A percentile compares a stretch with the other conserved stretches of the same genome.
phyloP scores from a whole-genome alignment of 2,888 invertebrate species.

The Lithosia quadra region DNA sequence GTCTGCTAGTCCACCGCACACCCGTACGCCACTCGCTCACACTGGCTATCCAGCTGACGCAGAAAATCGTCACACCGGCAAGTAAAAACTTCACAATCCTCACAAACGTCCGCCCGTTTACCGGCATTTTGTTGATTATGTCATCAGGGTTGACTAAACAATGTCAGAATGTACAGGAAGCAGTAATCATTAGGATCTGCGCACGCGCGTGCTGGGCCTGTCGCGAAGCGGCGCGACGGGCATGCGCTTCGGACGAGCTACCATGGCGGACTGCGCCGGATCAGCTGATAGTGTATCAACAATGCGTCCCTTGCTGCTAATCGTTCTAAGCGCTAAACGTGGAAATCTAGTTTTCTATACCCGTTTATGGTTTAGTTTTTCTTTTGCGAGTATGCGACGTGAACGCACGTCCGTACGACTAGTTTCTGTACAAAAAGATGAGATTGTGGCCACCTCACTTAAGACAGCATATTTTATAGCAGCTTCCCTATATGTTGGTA shows the following conservation, averaged over 20 bases:
- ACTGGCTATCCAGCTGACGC: constrained; percentile 80
- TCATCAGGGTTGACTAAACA: constrained; percentile 48
- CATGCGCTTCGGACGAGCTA: constrained; percentile 81
- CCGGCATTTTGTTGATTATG: constrained; percentile 63
- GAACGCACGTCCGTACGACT: constrained; percentile 68
- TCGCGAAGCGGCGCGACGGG: constrained; percentile 61
- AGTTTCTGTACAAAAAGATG: constrained; percentile 71
- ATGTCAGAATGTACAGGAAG: constrained; percentile 41
- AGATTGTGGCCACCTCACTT: constrained; percentile 70
- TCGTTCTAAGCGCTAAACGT: constrained; percentile 80
- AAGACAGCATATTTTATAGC: constrained; percentile 76
- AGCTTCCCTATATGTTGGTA: constrained; percentile 55
- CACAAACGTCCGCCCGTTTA: constrained; percentile 69
- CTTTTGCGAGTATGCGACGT: constrained; percentile 61
- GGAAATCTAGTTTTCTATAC: constrained; percentile 83
- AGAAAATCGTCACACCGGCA: constrained; percentile 77
- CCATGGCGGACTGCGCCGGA: constrained; percentile 83
- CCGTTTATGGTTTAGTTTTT: constrained; percentile 70
- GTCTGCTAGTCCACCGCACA: constrained; percentile 65
- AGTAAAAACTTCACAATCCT: constrained; percentile 75
- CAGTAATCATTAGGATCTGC: constrained; percentile 39
- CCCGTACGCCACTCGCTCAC: constrained; percentile 77
- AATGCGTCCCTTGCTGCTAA: constrained; percentile 78
- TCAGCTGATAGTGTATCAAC: constrained; percentile 86
- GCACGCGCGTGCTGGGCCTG: constrained; percentile 53